Conservation (phyloP, 2,113 vertebrate species). For the Mirounga angustirostris region DNA sequence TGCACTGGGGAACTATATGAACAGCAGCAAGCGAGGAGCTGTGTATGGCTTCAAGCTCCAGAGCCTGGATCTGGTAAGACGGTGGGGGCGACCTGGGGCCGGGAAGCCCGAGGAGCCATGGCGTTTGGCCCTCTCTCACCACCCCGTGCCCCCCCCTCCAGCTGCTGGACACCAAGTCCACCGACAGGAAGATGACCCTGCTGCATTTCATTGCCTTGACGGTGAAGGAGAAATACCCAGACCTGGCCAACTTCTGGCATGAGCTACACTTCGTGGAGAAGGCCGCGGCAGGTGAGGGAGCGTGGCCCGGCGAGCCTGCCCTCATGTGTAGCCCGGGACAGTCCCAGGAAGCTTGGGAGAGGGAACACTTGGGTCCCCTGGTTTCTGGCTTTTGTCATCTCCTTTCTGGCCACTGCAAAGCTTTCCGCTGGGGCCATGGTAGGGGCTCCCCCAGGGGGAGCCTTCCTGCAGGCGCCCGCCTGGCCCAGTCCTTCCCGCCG, state of each 20-base stretch:
- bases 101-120: rapidly evolving
- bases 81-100: not conserved
- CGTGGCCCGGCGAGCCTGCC: rapidly evolving
- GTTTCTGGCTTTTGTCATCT: slow-evolving; percentile 54
- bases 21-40: slow-evolving; percentile 97
- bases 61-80: slow-evolving; percentile 91
- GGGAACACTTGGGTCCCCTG: slow-evolving; percentile 36
- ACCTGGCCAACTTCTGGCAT: slow-evolving; percentile 95
- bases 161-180: slow-evolving; percentile 99
- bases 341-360: slow-evolving; percentile 38
- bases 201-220: slow-evolving; percentile 97
- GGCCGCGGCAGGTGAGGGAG: slow-evolving; percentile 93
- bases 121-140: not conserved
- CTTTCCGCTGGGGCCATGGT: not conserved
- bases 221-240: slow-evolving; percentile 96
- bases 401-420: slow-evolving; percentile 68
- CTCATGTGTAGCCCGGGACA: not conserved
- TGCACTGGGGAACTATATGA: slow-evolving; percentile 99
- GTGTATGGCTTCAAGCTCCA: slow-evolving; percentile 98
- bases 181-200: slow-evolving; percentile 97
- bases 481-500: not conserved
- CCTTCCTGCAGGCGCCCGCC: not conserved
- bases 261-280: slow-evolving; percentile 98
- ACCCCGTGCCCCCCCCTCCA: slow-evolving; percentile 68
- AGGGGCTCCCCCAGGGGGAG: not conserved